Base-by-base conservation (phyloP, 2,888 invertebrate species). In the Cantharis lateralis region DNA sequence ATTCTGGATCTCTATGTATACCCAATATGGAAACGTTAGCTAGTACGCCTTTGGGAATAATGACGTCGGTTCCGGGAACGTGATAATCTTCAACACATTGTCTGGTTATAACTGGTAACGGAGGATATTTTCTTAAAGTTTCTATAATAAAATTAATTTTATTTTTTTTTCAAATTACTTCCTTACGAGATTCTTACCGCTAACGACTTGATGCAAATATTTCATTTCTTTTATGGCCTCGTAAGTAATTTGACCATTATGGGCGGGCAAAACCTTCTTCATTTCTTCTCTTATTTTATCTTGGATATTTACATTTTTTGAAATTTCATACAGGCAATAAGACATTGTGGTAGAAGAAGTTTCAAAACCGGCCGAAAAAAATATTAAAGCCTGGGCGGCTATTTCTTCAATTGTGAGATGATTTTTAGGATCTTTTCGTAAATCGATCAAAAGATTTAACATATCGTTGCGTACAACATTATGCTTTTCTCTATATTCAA, bases 381-480 rank as follows among this genome's bases (percentile, higher is more conserved):
- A 85, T 71, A 86, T 83, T 79, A 85, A 85, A 5, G 77, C 70
- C 16, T 82, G 80, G 4, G 84, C 80, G 1, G 80, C 81, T 20
- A 79, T 48, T 15, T 83, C 82, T 2, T 82, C 70, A 3, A 82
- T 75, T 3, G 70, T 70, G 0, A 83, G 5, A 10, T 75, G 75
- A 2, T 83, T 74, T 26, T 74, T 74, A 9, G 68, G 78, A 10
- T 61, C 76, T 76, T 24, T 74, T 24, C 75, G 90, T 26, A 91
- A 80, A 62, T 91, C 87, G 16, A 90, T 85, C 69, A 91, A 84
- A 2, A 91, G 82, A 76, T 91, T 90, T 77, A 92, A 84, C 78
- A 92, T 91, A 84, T 91, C 91, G 71, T 91, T 90, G 11, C 90
- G 84, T 0, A 81, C 83, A 0, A 91, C 79, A 1, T 89, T 87